phyloP scores from a whole-genome alignment of 2,888 invertebrate species.

The Carabus problematicus region DNA sequence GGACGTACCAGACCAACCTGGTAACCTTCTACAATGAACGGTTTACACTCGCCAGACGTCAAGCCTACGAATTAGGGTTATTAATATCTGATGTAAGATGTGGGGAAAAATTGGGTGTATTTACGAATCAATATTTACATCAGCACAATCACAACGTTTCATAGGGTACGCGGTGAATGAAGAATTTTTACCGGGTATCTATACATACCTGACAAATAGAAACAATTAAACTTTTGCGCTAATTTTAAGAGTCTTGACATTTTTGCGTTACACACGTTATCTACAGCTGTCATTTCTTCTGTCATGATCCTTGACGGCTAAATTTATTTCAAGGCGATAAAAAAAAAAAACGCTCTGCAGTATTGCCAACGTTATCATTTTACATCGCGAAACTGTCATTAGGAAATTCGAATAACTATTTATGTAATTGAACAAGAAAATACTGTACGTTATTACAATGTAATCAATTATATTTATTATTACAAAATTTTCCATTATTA shows the following conservation, averaged over 20 bases:
- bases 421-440: too few species aligned
- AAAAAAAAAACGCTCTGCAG: constrained; percentile 4
- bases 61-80: constrained; percentile 70
- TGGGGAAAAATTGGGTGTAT: constrained; percentile 43
- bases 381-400: too few species aligned
- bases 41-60: constrained; percentile 79
- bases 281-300: constrained; percentile 47
- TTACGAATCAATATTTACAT: constrained; percentile 31
- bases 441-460: too few species aligned
- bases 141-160: constrained; percentile 1
- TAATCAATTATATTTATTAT: too few species aligned
- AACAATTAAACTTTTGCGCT: constrained; percentile 88
- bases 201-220: constrained; percentile 81
- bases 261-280: constrained; percentile 54
- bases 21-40: constrained; percentile 86
- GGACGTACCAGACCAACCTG: constrained; percentile 89
- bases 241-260: constrained; percentile 78
- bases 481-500: too few species aligned
- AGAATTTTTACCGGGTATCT: constrained; percentile 2
- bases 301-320: constrained; percentile 14
- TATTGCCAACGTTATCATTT: constrained; percentile 18
- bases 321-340: constrained; percentile 15
- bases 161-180: not conserved
- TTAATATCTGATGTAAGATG: constrained; percentile 36
- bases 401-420: not conserved